Evolutionary conservation across 2,113 vertebrate genomes (phyloP).

Genomic region (Ctenodactylus gundi): DNA sequence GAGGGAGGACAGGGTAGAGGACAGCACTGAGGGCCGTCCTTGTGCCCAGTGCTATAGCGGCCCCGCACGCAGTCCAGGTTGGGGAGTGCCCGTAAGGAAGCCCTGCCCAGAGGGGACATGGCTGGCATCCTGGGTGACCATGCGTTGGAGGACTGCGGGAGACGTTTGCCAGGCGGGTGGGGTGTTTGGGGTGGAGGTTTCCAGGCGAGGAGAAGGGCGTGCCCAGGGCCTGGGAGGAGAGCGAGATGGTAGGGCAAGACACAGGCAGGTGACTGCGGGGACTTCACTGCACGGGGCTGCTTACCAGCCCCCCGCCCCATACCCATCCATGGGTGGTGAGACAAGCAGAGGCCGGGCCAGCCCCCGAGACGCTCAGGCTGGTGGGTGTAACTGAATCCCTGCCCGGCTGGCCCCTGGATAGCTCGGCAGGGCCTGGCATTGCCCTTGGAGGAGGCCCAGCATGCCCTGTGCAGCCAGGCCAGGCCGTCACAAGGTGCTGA

Average conservation of each 20-base stretch:
- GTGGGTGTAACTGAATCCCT: not conserved
- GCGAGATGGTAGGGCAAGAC: not conserved
- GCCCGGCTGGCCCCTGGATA: slow-evolving; percentile 16
- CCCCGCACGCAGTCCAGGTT: not conserved
- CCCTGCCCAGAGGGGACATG: not conserved
- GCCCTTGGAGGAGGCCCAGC: slow-evolving; percentile 58
- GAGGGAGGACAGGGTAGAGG: not conserved
- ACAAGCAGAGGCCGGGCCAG: not conserved
- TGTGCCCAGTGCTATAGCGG: not conserved
- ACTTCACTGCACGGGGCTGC: not conserved
- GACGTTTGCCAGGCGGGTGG: not conserved
- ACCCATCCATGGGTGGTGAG: not conserved
- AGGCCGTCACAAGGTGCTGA: slow-evolving; percentile 69
- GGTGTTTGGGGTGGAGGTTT: not conserved
- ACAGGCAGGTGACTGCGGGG: rapidly evolving
- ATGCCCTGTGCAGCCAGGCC: slow-evolving; percentile 22
- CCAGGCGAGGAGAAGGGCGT: not conserved
- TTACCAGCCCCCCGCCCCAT: not conserved
- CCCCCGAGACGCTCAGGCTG: not conserved
- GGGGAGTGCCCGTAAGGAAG: not conserved
- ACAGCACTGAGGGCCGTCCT: not conserved
- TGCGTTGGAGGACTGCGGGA: not conserved
- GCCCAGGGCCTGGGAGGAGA: not conserved
- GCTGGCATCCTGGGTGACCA: not conserved
- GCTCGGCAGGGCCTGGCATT: slow-evolving; percentile 59